Conservation (phyloP, 2,888 invertebrate genomes). For the Macrosoma leucophasiata region DNA sequence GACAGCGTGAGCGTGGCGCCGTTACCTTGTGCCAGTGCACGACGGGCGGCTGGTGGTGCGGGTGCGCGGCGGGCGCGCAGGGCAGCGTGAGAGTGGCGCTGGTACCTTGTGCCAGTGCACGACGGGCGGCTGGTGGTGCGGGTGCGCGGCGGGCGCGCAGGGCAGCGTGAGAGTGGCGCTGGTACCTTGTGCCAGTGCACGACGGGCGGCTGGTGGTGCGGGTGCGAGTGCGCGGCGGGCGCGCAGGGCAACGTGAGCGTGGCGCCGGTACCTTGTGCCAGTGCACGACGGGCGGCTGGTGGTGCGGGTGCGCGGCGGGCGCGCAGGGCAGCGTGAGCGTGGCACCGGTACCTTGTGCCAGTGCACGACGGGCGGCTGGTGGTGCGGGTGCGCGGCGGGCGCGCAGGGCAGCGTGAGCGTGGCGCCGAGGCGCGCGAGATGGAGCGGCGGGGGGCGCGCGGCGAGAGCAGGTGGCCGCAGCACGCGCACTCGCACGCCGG, state of each 20-base stretch:
- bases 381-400: constrained; percentile 76
- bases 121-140: too few species aligned
- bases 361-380: constrained; percentile 28
- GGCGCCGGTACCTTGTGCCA: too few species aligned
- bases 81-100: too few species aligned
- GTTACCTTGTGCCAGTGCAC: too few species aligned
- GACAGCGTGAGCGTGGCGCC: too few species aligned
- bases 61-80: too few species aligned
- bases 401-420: constrained; percentile 89
- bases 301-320: background rate
- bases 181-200: constrained; percentile 40
- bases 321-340: background rate
- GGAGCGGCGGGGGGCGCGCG: constrained; percentile 86
- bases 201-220: constrained; percentile 28
- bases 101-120: too few species aligned
- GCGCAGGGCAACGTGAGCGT: constrained; percentile 89
- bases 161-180: background rate
- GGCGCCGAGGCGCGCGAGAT: constrained; percentile 88
- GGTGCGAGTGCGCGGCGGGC: constrained; percentile 80
- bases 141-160: too few species aligned
- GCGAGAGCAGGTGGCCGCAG: constrained; percentile 90
- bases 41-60: too few species aligned
- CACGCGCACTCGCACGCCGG: constrained; percentile 88
- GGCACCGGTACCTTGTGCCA: constrained; percentile 38
- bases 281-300: too few species aligned